Evolutionary conservation across 2,888 invertebrate genomes (phyloP), one percentile per base, ranked within the genome.

Genomic region (Leucophenga maculata): DNA sequence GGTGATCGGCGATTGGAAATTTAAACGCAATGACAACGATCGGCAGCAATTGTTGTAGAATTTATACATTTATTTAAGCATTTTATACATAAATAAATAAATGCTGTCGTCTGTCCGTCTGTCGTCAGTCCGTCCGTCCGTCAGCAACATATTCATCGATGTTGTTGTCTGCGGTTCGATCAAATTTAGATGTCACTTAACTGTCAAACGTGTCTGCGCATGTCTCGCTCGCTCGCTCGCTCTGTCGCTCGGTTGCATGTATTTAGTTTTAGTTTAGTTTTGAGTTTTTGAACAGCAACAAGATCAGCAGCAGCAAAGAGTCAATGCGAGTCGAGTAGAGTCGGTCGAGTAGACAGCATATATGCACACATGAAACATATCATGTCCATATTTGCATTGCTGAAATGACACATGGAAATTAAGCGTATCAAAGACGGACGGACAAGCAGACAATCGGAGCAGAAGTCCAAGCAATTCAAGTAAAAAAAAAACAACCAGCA

Each of bases 311-410:
- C 20, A 52, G 14, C 52, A 52, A 52, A 20, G 3, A 20, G 52
- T n/a, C 16, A 50, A 6, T 6, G 11, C 14, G n/a, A 18, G 16
- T 14, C 16, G 3, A 3, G 39, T 16, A n/a, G 31, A 14, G 31
- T 50, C 64, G n/a, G n/a, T n/a, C n/a, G n/a, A n/a, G n/a, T n/a
- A n/a, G 26, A 52, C 65, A 65, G n/a, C 57, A 31, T 20, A 46
- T 13, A 6, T n/a, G 60, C 39, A 14, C n/a, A 6, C n/a, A 39
- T 39, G 4, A 26, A n/a, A 26, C 22, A 26, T 57, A 20, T 81
- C 84, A 81, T 81, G 84, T 80, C 81, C 81, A 81, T 81, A 81
- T 83, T 81, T 81, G 81, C 81, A 81, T 81, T 81, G 82, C 79
- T 82, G 84, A 81, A 81, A 83, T 81, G 81, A 81, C 81, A 81